Percentiles rank a stretch among this genome's conserved stretches.
Conservation (phyloP, 2,113 vertebrate genomes). For the Otocyon megalotis region DNA sequence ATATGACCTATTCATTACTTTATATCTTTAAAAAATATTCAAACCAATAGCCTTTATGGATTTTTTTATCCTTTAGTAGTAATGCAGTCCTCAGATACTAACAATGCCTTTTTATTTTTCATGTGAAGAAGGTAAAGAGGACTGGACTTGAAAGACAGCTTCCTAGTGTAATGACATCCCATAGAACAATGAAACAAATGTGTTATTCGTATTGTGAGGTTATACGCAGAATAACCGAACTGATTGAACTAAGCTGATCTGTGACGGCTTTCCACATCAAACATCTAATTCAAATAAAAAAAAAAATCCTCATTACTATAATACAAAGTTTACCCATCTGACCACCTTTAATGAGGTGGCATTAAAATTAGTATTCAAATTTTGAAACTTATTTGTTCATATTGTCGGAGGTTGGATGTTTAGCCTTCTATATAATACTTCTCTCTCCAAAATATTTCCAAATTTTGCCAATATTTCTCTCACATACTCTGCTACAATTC, state of each 20-base stretch:
- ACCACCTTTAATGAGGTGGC: background rate
- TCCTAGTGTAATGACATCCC: background rate
- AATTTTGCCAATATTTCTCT: background rate
- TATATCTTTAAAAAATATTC: constrained; percentile 20
- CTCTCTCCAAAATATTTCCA: background rate
- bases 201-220: background rate
- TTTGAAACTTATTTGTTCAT: background rate
- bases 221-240: background rate
- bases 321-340: background rate
- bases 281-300: constrained; percentile 8
- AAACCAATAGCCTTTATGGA: background rate
- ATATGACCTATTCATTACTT: background rate
- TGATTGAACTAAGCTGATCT: constrained; percentile 31
- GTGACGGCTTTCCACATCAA: constrained; percentile 11
- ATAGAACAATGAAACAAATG: constrained; percentile 3
- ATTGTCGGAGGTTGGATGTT: background rate
- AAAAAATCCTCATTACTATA: background rate
- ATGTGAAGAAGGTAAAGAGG: background rate
- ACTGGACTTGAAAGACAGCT: background rate
- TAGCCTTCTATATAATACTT: background rate
- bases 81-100: background rate
- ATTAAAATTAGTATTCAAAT: constrained; percentile 27
- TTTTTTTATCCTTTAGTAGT: background rate
- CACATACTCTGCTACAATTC: background rate
- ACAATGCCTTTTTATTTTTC: background rate